Evolutionary conservation across 1,140 invertebrate species (phyloP), one percentile per base, ranked within the genome.

Genomic region (Drosophila mojavensis): DNA sequence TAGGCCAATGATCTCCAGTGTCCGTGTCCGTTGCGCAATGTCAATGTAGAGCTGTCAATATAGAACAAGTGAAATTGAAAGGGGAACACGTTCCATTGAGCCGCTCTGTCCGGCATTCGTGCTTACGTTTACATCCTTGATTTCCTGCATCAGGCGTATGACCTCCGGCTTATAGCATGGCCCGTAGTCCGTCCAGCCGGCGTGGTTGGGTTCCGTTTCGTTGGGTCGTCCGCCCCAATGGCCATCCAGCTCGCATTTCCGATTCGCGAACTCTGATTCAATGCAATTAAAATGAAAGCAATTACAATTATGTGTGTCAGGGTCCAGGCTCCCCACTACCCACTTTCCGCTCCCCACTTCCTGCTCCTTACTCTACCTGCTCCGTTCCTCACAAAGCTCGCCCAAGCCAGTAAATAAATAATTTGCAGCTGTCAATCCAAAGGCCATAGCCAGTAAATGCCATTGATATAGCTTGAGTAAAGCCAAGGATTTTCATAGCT

Each of bases 111-210:
- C 36, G 4, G 11, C 10, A 39, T 11, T 11, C 36, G 36, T 10
- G 64, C 75, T 79, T 53, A 94, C 93, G 73, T 92, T 92, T 5
- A 81, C 59, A 68, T 93, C 91, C 68, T 79, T 76, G 47, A 97
- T 94, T 78, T 95, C 95, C 26, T 94, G 92, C 36, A 96, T 92
- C 1, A 96, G 85, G 1, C 94, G 92, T 13, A 94, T 93, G 36
- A 96, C 94, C 89, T 97, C 95, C 1, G 95, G 94, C 2, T 96
- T 96, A 85, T 96, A 96, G 83, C 97, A 98, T 0, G 95, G 94
- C 0, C 95, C 96, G 88, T 97, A 98, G 92, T 98, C 97, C 5
- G 97, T 97, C 95, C 97, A 98, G 1, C 97, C 97, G 5, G 93
- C 93, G 1, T 90, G 81, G 39, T 91, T 79, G 17, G 59, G 45